phyloP scores from a whole-genome alignment of 2,113 vertebrate species.

The Hippocampus guttulatus region DNA sequence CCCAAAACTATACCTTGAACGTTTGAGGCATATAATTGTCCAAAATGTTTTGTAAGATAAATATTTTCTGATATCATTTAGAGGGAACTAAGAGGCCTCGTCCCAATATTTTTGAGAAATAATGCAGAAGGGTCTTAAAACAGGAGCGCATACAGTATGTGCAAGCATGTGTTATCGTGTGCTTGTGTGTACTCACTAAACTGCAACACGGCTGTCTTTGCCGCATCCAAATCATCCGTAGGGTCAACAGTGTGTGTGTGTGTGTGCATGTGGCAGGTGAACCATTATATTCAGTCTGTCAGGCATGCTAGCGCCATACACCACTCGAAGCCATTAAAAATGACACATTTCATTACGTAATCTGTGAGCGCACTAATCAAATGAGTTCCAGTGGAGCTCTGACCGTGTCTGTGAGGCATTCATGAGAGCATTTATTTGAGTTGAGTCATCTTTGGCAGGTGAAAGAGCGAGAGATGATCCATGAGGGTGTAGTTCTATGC shows the following conservation, averaged over 20 bases:
- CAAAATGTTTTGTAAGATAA: neutral
- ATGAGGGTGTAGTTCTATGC: conserved; percentile 13
- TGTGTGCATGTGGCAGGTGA: neutral
- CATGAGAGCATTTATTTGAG: conserved; percentile 2
- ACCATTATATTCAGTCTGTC: neutral
- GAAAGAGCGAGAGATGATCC: neutral
- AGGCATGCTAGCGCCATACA: neutral
- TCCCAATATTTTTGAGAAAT: neutral
- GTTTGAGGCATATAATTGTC: neutral
- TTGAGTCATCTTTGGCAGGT: conserved; percentile 1
- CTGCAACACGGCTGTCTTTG: conserved; percentile 66
- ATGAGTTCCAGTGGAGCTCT: neutral
- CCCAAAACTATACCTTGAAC: neutral
- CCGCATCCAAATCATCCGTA: conserved; percentile 40
- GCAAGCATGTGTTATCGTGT: neutral
- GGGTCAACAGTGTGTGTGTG: conserved; percentile 3
- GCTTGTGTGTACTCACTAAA: conserved; percentile 28
- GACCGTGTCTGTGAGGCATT: neutral
- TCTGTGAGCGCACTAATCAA: conserved; percentile 13
- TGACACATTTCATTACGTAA: conserved; percentile 3
- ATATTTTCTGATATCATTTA: neutral
- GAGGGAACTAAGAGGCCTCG: neutral
- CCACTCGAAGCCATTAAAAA: neutral
- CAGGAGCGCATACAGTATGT: neutral
- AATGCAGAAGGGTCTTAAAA: neutral